Evolutionary conservation across 2,888 invertebrate species (phyloP), one percentile per base, ranked within the genome.

Genomic region (Emmelina monodactyla): DNA sequence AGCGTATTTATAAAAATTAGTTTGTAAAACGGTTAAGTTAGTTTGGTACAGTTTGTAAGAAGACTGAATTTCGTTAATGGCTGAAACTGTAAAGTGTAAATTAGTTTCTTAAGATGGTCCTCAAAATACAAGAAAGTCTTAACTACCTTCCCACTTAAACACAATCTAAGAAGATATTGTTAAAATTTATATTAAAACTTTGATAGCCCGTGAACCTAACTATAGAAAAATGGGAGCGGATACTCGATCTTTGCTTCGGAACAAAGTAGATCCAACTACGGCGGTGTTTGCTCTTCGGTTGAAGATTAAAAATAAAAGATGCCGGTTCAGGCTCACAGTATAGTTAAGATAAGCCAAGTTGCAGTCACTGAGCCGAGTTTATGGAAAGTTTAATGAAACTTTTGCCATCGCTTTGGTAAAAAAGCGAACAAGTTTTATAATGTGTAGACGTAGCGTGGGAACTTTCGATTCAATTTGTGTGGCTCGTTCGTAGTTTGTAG

Each of bases 271-370:
- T 72, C 68, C 51, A 73, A 71, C 67, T 70, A 59, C 46, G 58
- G 59, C 61, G 62, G 58, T 60, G 60, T 64, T 65, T 58, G 54
- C 67, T 56, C 58, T 48, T 55, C 55, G 59, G 46, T 43, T 45
- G 54, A 50, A 64, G 66, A 71, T 72, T 69, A 71, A 71, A 72
- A 73, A 71, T 66, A 70, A 69, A 71, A 68, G 62, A 66, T 58
- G 57, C 50, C 50, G 53, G 46, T 53, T 53, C 53, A 53, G 58
- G 58, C 63, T 67, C 64, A 65, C 67, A 69, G 59, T 72, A 67
- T 58, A 63, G 62, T 66, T 65, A 65, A 72, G 71, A 72, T 73
- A 75, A 72, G 67, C 63, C 52, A 59, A 64, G 58, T 62, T 62
- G 35, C 37, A 37, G 37, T 31, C 31, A 35, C 37, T 22, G 37